A percentile compares a stretch with the other conserved stretches of the same genome.
These are phyloP conservation scores for Struthidea cinerea DNA, from an alignment of 2,113 vertebrate species.

Conservation along the genomic window DNA sequence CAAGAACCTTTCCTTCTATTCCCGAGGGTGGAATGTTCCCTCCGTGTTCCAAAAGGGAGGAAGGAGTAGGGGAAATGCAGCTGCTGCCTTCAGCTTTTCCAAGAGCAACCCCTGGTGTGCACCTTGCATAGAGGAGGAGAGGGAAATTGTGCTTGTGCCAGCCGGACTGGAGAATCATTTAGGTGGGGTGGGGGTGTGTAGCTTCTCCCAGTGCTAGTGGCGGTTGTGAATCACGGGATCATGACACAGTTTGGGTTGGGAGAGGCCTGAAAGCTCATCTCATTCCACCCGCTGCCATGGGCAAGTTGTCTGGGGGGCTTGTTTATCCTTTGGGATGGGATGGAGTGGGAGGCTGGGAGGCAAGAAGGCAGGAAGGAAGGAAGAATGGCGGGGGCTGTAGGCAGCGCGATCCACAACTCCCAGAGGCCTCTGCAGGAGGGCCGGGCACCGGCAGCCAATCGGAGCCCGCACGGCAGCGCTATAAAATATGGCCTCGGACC, in stretches of 20 bases:
- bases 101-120: not conserved
- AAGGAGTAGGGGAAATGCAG: not conserved
- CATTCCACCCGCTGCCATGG: not conserved
- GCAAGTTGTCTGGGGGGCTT: too few species aligned
- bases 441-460: not conserved
- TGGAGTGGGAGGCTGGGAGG: fast-evolving
- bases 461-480: not conserved
- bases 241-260: not conserved
- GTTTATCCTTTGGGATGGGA: too few species aligned
- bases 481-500: fast-evolving
- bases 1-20: not conserved
- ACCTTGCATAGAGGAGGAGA: not conserved
- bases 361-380: fast-evolving
- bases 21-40: not conserved
- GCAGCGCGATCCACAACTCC: not conserved
- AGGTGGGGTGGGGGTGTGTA: not conserved
- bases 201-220: not conserved
- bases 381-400: fast-evolving
- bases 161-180: fast-evolving
- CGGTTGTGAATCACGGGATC: not conserved
- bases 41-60: not conserved
- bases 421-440: not conserved
- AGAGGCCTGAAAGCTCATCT: not conserved
- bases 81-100: not conserved
- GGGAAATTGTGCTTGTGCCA: not conserved